Conservation (phyloP, 2,888 invertebrate species). For the Pecten maximus region DNA sequence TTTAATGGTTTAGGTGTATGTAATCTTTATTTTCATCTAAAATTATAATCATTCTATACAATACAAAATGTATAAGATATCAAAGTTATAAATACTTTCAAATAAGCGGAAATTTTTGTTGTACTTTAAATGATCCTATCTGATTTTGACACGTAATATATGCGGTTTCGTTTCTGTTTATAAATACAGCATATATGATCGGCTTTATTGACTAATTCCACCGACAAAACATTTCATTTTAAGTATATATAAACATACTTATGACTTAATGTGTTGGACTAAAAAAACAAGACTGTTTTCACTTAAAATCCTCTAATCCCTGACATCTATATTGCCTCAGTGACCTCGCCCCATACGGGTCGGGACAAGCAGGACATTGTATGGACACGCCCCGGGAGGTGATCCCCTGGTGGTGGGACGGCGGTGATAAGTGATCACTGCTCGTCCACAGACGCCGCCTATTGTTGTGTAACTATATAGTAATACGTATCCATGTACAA, state of each 20-base stretch:
- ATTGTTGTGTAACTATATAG: neutral
- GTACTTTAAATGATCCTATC: neutral
- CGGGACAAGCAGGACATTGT: neutral
- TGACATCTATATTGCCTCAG: neutral
- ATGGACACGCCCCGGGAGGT: conserved; percentile 18
- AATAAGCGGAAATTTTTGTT: too few species aligned
- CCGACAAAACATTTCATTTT: neutral
- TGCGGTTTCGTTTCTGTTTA: neutral
- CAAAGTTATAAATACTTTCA: too few species aligned
- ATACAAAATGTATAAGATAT: too few species aligned
- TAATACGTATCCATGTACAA: neutral
- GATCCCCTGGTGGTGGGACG: conserved; percentile 11
- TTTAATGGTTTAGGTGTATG: too few species aligned
- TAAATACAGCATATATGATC: neutral
- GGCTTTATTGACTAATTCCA: neutral
- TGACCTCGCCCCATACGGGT: conserved; percentile 25
- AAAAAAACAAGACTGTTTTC: neutral
- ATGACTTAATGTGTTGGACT: neutral
- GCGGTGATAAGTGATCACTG: neutral
- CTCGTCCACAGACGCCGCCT: neutral
- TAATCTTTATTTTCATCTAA: too few species aligned
- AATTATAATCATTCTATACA: too few species aligned
- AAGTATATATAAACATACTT: neutral
- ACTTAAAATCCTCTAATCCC: conserved; percentile 16
- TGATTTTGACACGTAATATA: neutral